Conservation (phyloP, 2,888 invertebrate genomes). For the Rugalucina vietnamica region DNA sequence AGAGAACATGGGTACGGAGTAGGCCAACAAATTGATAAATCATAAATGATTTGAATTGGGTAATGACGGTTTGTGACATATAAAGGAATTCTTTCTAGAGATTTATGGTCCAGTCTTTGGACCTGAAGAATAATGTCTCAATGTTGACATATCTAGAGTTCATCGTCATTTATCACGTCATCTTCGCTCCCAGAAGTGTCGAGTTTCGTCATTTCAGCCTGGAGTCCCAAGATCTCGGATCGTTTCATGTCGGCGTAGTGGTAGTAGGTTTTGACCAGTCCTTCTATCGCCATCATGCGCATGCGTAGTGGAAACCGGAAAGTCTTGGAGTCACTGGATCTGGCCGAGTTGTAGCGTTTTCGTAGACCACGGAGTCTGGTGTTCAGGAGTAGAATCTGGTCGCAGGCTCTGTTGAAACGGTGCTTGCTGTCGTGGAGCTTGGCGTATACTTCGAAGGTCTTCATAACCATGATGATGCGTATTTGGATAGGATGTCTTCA, state of each 20-base stretch:
- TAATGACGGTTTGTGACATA: too few relatives aligned
- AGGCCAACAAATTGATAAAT: too few relatives aligned
- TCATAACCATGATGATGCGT: too few relatives aligned
- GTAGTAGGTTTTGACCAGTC: background rate
- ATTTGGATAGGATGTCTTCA: too few relatives aligned
- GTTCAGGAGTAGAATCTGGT: too few relatives aligned
- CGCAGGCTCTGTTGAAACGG: too few relatives aligned
- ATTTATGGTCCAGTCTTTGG: background rate
- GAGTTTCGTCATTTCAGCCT: background rate
- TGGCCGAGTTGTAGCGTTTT: background rate
- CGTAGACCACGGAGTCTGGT: too few relatives aligned
- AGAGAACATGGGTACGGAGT: too few relatives aligned
- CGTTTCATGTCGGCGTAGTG: too few relatives aligned
- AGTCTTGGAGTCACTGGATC: background rate
- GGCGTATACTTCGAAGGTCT: background rate
- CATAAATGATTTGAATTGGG: too few relatives aligned
- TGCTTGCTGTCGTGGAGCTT: too few relatives aligned
- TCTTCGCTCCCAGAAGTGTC: background rate
- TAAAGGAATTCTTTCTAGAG: background rate
- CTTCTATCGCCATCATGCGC: background rate
- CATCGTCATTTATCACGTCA: background rate
- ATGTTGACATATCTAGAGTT: background rate
- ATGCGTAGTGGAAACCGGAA: background rate
- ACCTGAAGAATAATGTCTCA: background rate
- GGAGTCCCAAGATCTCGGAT: background rate